phyloP scores from a whole-genome alignment of 2,113 vertebrate genomes.

The Nibea albiflora region DNA sequence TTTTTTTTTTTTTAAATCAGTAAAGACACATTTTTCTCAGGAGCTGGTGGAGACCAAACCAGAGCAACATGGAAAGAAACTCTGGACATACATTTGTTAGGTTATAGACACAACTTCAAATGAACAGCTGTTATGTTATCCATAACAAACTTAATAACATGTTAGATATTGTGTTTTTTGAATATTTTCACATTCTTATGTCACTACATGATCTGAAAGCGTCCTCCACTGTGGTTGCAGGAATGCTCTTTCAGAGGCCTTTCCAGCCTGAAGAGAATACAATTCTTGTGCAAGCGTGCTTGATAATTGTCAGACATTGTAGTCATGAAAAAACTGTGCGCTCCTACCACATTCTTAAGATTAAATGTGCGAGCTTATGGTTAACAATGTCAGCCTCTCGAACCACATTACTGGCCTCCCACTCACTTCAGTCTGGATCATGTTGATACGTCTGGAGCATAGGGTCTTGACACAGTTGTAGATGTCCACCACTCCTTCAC shows the following conservation, averaged over 20 bases:
- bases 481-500: conserved; percentile 96
- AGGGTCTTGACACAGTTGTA: conserved; percentile 98
- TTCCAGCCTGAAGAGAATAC: neutral
- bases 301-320: neutral
- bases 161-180: too few relatives aligned
- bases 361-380: conserved; percentile 4
- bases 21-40: too few relatives aligned
- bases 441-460: conserved; percentile 95
- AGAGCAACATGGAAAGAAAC: too few relatives aligned
- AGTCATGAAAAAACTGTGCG: neutral
- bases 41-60: too few relatives aligned
- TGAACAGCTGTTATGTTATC: too few relatives aligned
- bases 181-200: neutral
- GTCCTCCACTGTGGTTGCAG: neutral
- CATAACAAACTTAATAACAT: too few relatives aligned
- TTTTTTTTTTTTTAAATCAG: too few relatives aligned
- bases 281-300: neutral
- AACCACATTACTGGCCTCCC: conserved; percentile 3
- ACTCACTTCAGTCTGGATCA: conserved; percentile 96
- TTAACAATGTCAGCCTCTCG: conserved; percentile 2
- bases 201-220: neutral
- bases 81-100: too few relatives aligned
- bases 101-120: too few relatives aligned
- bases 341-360: neutral
- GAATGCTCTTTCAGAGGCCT: neutral